Base-by-base conservation (phyloP, 2,888 invertebrate genomes). In the Podabrus alpinus region DNA sequence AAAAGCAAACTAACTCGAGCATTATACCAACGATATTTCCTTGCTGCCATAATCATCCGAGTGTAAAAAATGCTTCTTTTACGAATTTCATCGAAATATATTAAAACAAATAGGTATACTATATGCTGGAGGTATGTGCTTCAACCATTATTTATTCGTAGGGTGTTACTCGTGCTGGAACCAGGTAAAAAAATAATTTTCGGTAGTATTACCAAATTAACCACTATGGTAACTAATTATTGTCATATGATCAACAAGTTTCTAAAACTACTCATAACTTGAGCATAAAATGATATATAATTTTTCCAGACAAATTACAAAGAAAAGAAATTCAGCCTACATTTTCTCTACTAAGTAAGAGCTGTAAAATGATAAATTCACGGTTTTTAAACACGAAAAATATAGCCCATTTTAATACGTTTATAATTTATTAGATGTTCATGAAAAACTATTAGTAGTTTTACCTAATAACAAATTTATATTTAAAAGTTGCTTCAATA, bases 31-130 rank as follows among this genome's bases (percentile, higher is more conserved):
- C 75, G 79, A 79, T 77, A 78, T 78, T 76, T 73, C 73, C 75
- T 68, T 71, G 73, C 75, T 66, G 70, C 75, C 73, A 77, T 75
- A 76, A 66, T 74, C 82, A 79, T 66, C 77, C 78, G 80, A 82
- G 78, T 81, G 82, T 75, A 81, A 81, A 81, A 82, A 81, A 82
- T 77, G 80, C 79, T 80, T 80, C 81, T 80, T 59, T 19, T 59
- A 62, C 72, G 69, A 75, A 75, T 72, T 72, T 72, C n/a, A 70
- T 72, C 69, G 60, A 72, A 68, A 68, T 45, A n/a, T n/a, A 45
- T 29, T 15, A 45, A 68, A 59, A 59, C 68, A 59, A n/a, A 59
- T 45, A 17, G 59, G n/a, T 45, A 68, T 16, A 24, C 13, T 68
- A 29, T 29, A 11, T 25, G 24, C 2, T 24, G 9, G 15, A 11